A percentile compares a stretch with the other conserved stretches of the same genome.
These are phyloP conservation scores for Stegana nigrithorax DNA, from an alignment of 2,888 invertebrate species.

Conservation along the genomic window DNA sequence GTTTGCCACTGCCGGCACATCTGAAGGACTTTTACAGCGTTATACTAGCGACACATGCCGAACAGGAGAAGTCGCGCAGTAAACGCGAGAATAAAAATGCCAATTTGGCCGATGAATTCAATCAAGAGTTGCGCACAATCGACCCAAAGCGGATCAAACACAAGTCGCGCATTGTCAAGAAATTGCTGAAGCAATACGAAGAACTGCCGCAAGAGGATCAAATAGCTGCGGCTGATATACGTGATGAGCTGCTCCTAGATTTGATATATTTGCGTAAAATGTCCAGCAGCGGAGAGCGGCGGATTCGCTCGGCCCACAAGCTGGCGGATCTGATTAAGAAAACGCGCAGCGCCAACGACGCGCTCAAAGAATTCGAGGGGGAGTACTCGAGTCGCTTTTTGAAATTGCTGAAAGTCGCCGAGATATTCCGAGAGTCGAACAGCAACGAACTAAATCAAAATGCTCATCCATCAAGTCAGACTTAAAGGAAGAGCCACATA, in stretches of 20 bases:
- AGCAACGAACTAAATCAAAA: no score
- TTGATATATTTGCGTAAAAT: slow-evolving; percentile 47
- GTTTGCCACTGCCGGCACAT: slow-evolving; percentile 59
- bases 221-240: slow-evolving; percentile 37
- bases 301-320: slow-evolving; percentile 33
- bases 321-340: slow-evolving; percentile 25
- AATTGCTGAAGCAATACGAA: slow-evolving; percentile 60
- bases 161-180: slow-evolving; percentile 59
- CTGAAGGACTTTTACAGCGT: slow-evolving; percentile 60
- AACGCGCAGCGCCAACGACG: not conserved
- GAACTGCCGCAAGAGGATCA: slow-evolving; percentile 57
- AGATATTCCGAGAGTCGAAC: no score
- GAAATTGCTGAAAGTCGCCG: slow-evolving; percentile 55
- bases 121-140: slow-evolving; percentile 36
- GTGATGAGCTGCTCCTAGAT: slow-evolving; percentile 55
- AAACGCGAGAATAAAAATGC: slow-evolving; percentile 44
- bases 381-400: slow-evolving; percentile 49
- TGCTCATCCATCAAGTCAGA: no score
- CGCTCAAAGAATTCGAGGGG: slow-evolving; percentile 17
- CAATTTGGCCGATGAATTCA: slow-evolving; percentile 31
- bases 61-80: slow-evolving; percentile 48
- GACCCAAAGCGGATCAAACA: slow-evolving; percentile 47
- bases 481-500: slow-evolving; percentile 38
- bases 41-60: slow-evolving; percentile 46
- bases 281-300: slow-evolving; percentile 36